phyloP scores from a whole-genome alignment of 2,797 vertebrate genomes.

The Hemibagrus guttatus region DNA sequence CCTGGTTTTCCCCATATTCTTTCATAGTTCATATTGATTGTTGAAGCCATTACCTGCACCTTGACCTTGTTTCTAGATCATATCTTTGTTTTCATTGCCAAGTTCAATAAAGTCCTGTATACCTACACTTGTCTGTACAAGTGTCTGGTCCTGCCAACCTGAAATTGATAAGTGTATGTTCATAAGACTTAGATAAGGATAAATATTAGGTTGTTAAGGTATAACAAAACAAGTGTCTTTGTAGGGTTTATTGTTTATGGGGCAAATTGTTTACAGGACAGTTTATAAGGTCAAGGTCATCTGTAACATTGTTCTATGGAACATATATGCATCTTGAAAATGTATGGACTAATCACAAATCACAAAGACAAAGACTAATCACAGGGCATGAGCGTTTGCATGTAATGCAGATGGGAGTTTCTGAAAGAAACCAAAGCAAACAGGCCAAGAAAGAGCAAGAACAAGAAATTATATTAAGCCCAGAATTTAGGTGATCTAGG shows the following conservation, averaged over 20 bases:
- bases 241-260: not conserved
- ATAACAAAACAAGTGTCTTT: slow-evolving; percentile 11
- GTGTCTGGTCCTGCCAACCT: too few species aligned
- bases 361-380: too few species aligned
- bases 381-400: not conserved
- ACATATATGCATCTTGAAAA: not conserved
- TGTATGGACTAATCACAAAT: not conserved
- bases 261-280: not conserved
- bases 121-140: too few species aligned
- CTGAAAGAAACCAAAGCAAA: not conserved
- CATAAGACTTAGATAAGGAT: not conserved
- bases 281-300: not conserved
- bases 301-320: not conserved
- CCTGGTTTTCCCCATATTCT: too few species aligned
- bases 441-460: not conserved
- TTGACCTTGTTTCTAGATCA: too few species aligned
- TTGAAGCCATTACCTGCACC: too few species aligned
- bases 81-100: too few species aligned
- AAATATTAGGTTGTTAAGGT: slow-evolving; percentile 11
- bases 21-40: too few species aligned
- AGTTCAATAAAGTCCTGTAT: too few species aligned
- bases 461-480: not conserved
- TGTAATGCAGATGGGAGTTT: not conserved
- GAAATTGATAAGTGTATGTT: not conserved
- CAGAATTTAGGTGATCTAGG: not conserved